phyloP scores from a whole-genome alignment of 1,140 invertebrate species.

The Stegodyphus mimosarum region DNA sequence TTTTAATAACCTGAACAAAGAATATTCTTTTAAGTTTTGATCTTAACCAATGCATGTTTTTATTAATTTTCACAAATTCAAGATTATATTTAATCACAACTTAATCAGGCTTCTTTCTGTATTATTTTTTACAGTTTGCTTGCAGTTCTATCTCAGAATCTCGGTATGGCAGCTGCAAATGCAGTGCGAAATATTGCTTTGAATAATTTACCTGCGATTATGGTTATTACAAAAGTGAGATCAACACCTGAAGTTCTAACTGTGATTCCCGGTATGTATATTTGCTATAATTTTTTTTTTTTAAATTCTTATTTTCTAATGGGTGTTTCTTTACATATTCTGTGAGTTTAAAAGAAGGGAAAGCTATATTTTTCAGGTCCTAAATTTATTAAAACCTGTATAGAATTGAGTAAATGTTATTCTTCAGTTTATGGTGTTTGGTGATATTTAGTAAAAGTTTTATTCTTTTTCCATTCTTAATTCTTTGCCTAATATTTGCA shows the following conservation, averaged over 20 bases:
- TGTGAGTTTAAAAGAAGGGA: too few relatives aligned
- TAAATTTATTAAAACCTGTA: not conserved
- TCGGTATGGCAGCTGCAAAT: slow-evolving; percentile 72
- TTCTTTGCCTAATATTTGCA: too few relatives aligned
- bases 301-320: not conserved
- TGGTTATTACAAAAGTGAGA: slow-evolving; percentile 88
- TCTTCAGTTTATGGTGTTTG: too few relatives aligned
- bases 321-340: too few relatives aligned
- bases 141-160: slow-evolving; percentile 75
- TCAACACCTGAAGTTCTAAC: slow-evolving; percentile 88
- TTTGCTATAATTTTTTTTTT: slow-evolving; percentile 2
- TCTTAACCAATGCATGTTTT: too few relatives aligned
- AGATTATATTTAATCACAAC: slow-evolving; percentile 1
- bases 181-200: slow-evolving; percentile 85
- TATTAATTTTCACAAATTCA: not conserved
- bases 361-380: not conserved
- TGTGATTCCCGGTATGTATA: slow-evolving; percentile 79
- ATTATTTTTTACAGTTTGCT: slow-evolving; percentile 73
- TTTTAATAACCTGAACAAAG: too few relatives aligned
- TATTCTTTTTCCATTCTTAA: too few relatives aligned
- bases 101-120: not conserved
- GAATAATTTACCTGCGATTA: slow-evolving; percentile 86
- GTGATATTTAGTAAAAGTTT: too few relatives aligned
- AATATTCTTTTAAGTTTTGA: too few relatives aligned
- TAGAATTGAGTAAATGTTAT: too few relatives aligned